phyloP scores from a whole-genome alignment of 2,113 vertebrate species.

The Sula dactylatra region DNA sequence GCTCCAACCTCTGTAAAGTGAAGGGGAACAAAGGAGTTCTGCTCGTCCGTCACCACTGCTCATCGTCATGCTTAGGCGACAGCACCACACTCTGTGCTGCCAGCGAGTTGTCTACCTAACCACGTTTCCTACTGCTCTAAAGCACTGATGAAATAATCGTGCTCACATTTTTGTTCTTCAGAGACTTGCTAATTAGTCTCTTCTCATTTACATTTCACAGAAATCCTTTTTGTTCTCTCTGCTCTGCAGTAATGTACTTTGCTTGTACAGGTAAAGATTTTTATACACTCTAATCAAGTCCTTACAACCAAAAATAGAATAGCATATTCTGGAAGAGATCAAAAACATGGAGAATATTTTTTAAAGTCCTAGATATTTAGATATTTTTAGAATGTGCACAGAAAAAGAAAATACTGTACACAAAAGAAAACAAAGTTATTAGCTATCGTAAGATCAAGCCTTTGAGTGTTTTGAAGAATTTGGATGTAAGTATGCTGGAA shows the following conservation, averaged over 20 bases:
- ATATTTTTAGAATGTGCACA: not conserved
- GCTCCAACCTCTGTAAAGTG: not conserved
- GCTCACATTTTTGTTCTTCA: not conserved
- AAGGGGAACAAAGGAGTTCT: not conserved
- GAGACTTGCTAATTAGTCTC: not conserved
- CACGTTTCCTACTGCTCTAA: not conserved
- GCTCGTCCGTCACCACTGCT: not conserved
- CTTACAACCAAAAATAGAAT: not conserved
- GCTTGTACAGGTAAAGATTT: not conserved
- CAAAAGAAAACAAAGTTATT: not conserved
- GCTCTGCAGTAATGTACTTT: not conserved
- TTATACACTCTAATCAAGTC: not conserved
- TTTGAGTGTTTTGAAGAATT: not conserved
- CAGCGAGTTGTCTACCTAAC: not conserved
- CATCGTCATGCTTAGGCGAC: fast-evolving
- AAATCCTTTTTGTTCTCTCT: not conserved
- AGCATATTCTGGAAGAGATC: not conserved
- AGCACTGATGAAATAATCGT: not conserved
- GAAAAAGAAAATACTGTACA: not conserved
- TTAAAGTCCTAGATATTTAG: not conserved
- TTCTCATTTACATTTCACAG: not conserved
- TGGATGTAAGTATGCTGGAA: not conserved
- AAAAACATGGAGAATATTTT: not conserved
- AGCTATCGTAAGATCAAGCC: not conserved
- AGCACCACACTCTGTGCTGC: not conserved